phyloP scores from a whole-genome alignment of 2,113 vertebrate genomes.

The Phyllopteryx taeniolatus region DNA sequence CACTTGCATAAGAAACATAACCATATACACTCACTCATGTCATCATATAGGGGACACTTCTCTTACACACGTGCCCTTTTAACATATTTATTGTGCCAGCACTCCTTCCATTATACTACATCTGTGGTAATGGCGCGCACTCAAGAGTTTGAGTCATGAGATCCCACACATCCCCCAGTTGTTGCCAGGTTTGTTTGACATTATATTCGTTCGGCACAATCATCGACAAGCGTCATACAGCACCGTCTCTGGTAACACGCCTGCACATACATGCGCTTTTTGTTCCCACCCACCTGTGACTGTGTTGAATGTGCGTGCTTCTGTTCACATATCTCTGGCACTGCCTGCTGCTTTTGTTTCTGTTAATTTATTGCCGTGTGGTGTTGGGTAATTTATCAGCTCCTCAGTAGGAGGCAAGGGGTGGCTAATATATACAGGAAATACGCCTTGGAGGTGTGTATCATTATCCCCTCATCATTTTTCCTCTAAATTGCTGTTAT shows the following conservation, averaged over 20 bases:
- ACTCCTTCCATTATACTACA: constrained; percentile 47
- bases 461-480: not conserved
- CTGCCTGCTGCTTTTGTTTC: constrained; percentile 23
- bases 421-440: constrained; percentile 25
- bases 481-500: not conserved
- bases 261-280: constrained; percentile 11
- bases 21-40: constrained; percentile 14
- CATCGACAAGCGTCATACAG: constrained; percentile 33
- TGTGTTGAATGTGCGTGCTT: constrained; percentile 1
- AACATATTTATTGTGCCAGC: constrained; percentile 27
- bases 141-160: constrained; percentile 47
- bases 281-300: constrained; percentile 1
- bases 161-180: constrained; percentile 38
- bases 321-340: constrained; percentile 1
- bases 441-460: constrained; percentile 12
- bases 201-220: constrained; percentile 27
- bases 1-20: constrained; percentile 28
- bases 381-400: constrained; percentile 29
- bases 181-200: constrained; percentile 47
- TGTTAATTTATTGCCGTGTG: constrained; percentile 37
- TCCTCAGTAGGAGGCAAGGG: not conserved
- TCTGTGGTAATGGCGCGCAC: constrained; percentile 57
- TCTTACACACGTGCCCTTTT: constrained; percentile 18
- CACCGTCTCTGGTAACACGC: constrained; percentile 43
- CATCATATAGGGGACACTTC: constrained; percentile 9